Base-by-base conservation (phyloP, 2,888 invertebrate genomes). In the Pharmacophagus antenor region DNA sequence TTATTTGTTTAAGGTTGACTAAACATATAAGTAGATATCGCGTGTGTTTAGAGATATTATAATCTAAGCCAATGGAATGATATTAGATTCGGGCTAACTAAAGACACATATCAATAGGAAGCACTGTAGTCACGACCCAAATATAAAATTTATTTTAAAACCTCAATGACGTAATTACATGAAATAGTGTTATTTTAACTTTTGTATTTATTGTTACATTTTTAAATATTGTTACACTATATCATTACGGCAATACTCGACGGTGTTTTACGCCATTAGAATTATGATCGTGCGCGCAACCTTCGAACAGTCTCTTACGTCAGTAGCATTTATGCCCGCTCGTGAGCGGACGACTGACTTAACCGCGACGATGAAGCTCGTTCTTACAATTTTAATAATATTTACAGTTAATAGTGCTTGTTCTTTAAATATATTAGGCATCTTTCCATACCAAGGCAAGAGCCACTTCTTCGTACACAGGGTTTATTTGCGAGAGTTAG, bases 381-480 rank as follows among this genome's bases (percentile, higher is more conserved):
- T 55, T 62, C 49, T 74, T 50, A 62, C 62, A 12, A 51, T 55
- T 52, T 61, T 70, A 56, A 59, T 76, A 53, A 61, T 75, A 31
- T 44, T 77, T 8, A 47, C 77, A 27, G 41, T 71, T 52, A 66
- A 72, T 18, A 69, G 68, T 59, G 66, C 66, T 15, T 64, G 58
- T 23, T 51, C 76, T 22, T 65, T 87, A 1, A 92, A 91, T 51
- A 93, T 95, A 66, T 81, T 95, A 31, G 94, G 92, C 18, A 79
- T 94, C 61, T 94, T 94, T 72, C 93, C 93, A 0, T 93, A 94
- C 67, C 87, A 92, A 5, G 94, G 94, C 1, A 93, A 92, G 67
- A 95, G 95, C 61, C 95, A 95, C 76, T 94, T 94, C 68, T 84
- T 92, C 25, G 93, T 94, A 20, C 94, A 93, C 69, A 87, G 90